Evolutionary conservation across 1,140 invertebrate genomes (phyloP), one percentile per base, ranked within the genome.

Genomic region (Aphaenogaster ashmeadi): DNA sequence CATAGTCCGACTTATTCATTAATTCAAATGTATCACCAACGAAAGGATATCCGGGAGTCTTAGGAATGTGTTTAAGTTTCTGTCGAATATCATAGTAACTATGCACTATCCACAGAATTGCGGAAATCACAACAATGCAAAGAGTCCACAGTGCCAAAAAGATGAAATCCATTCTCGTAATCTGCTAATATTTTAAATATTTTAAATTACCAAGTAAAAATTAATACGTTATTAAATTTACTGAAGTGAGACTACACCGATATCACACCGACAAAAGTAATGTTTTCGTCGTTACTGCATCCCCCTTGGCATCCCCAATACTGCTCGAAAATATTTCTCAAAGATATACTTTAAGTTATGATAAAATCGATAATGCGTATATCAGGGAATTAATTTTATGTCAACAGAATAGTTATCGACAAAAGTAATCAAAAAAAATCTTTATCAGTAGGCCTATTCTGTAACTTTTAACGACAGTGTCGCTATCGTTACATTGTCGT

Each of bases 51-150:
- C 21, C 41, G 2, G 52, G 7, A 4, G 72, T 78, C 60, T 87
- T 69, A 1, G 91, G 91, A 52, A 93, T 77, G 56, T 88, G 84
- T 38, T 90, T 91, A 4, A 92, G 5, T 33, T 71, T 69, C 0
- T 60, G 77, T 21, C 86, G 75, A 74, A 88, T 80, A 33, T 56
- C 36, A 60, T 89, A 85, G 0, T 87, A 47, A 56, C 79, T 15
- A 18, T 88, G 69, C 8, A 89, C 2, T 47, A 11, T 27, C 3
- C n/a, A 15, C 7, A 74, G 11, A 54, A 89, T 54, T 38, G 33
- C 50, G 2, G 60, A 62, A 0, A 89, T 18, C 15, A 66, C 3
- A 9, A 79, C 7, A 13, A 87, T 8, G 21, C 84, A n/a, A 33
- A 89, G 7, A 11, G 60, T 41, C 1, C 27, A n/a, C n/a, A 86